Evolutionary conservation across 1,140 invertebrate genomes (phyloP).

Genomic region (Caenorhabditis latens): DNA sequence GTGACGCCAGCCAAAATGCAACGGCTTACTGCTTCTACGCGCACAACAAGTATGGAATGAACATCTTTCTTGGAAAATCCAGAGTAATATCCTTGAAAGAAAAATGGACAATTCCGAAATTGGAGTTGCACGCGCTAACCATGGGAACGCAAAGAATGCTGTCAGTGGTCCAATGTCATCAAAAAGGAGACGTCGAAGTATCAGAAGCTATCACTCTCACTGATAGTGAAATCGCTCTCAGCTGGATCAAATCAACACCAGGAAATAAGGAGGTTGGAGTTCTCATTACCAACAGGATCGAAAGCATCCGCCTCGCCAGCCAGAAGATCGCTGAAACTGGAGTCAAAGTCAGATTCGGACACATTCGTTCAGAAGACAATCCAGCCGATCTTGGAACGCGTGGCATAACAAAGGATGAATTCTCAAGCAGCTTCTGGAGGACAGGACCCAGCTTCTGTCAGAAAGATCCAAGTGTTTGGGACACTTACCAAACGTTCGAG

Average conservation of each 20-base stretch:
- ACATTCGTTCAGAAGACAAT: constrained; percentile 53
- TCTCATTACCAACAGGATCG: not conserved
- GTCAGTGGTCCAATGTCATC: not conserved
- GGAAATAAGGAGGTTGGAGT: not conserved
- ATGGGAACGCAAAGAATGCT: constrained; percentile 7
- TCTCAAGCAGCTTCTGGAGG: not conserved
- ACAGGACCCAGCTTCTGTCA: not conserved
- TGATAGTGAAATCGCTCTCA: constrained; percentile 34
- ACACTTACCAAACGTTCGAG: not conserved
- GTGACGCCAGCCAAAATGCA: constrained; percentile 54
- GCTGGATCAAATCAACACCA: constrained; percentile 28
- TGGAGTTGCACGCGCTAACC: constrained; percentile 17
- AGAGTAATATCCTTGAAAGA: constrained; percentile 27
- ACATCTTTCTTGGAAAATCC: constrained; percentile 48
- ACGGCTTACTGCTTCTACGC: constrained; percentile 11
- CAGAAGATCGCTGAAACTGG: not conserved
- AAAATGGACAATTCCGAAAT: constrained; percentile 54
- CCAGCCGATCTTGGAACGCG: constrained; percentile 59
- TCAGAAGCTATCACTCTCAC: not conserved
- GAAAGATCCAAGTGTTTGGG: constrained; percentile 4
- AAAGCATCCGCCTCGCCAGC: not conserved
- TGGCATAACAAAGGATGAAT: not conserved
- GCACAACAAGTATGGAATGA: not conserved
- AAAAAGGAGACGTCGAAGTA: not conserved
- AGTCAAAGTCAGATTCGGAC: constrained; percentile 6